Conservation (phyloP, 2,888 invertebrate species). For the Norana najaformis region DNA sequence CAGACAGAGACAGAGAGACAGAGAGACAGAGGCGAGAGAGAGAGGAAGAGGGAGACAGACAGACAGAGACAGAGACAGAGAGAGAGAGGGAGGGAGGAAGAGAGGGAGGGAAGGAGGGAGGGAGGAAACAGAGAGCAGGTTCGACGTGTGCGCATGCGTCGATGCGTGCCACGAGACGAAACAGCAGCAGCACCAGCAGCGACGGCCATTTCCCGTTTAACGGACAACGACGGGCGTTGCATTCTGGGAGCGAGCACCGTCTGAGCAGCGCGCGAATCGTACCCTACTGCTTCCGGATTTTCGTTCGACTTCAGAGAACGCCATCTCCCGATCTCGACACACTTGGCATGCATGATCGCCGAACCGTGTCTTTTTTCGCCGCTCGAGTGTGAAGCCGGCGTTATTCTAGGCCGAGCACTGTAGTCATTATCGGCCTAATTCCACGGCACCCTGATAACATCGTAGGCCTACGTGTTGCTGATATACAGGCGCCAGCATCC, state of each 20-base stretch:
- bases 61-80: too few relatives aligned
- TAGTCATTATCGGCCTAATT: neutral
- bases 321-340: neutral
- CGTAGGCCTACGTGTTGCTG: neutral
- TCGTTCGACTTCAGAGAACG: neutral
- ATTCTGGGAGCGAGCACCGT: neutral
- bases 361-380: neutral
- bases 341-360: neutral
- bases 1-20: too few relatives aligned
- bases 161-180: neutral
- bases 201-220: neutral
- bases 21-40: too few relatives aligned
- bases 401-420: neutral
- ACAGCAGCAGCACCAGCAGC: neutral
- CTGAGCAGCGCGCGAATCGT: neutral
- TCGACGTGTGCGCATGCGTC: constrained; percentile 13
- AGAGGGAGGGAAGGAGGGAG: neutral
- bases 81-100: too few relatives aligned
- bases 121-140: neutral
- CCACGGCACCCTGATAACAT: neutral
- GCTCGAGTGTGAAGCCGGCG: neutral
- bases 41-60: too few relatives aligned
- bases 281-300: neutral
- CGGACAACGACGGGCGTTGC: neutral
- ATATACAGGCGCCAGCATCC: neutral